Evolutionary conservation across 2,888 invertebrate species (phyloP).

Genomic region (Sinodicranocentrus sp.): DNA sequence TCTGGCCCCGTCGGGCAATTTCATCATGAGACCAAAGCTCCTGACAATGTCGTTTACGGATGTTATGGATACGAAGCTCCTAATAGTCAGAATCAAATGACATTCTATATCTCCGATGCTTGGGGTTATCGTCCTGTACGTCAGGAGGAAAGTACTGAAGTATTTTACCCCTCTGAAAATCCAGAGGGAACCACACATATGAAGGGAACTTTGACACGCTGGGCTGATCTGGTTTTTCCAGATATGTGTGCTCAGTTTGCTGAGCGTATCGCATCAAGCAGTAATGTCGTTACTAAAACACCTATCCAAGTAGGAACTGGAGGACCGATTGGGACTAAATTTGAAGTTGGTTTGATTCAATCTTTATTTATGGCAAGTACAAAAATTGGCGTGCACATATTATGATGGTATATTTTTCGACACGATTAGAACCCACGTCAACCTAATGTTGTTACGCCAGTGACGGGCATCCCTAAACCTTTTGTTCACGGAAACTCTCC

Average conservation of each 20-base stretch:
- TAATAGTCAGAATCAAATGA: constrained; percentile 83
- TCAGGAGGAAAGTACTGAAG: constrained; percentile 84
- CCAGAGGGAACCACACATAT: constrained; percentile 75
- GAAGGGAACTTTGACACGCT: constrained; percentile 82
- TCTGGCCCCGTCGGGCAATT: constrained; percentile 86
- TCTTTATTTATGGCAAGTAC: too few relatives aligned
- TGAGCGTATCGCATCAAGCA: constrained; percentile 64
- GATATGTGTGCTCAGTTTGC: constrained; percentile 82
- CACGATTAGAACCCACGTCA: neutral
- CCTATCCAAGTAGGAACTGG: constrained; percentile 27
- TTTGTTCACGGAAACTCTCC: constrained; percentile 1
- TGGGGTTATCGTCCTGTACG: constrained; percentile 88
- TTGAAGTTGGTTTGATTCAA: too few relatives aligned
- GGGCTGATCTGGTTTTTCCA: constrained; percentile 86
- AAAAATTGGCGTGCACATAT: too few relatives aligned
- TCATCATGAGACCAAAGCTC: constrained; percentile 86
- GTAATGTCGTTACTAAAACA: constrained; percentile 51
- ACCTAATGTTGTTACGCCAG: neutral
- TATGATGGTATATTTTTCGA: too few relatives aligned
- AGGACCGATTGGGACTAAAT: neutral
- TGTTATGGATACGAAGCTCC: constrained; percentile 89
- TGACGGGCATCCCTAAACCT: neutral
- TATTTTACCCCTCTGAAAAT: constrained; percentile 80
- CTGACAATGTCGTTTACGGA: constrained; percentile 88
- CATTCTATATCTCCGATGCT: constrained; percentile 86